Base-by-base conservation (phyloP, 2,888 invertebrate genomes). In the Drosophila siamana region DNA sequence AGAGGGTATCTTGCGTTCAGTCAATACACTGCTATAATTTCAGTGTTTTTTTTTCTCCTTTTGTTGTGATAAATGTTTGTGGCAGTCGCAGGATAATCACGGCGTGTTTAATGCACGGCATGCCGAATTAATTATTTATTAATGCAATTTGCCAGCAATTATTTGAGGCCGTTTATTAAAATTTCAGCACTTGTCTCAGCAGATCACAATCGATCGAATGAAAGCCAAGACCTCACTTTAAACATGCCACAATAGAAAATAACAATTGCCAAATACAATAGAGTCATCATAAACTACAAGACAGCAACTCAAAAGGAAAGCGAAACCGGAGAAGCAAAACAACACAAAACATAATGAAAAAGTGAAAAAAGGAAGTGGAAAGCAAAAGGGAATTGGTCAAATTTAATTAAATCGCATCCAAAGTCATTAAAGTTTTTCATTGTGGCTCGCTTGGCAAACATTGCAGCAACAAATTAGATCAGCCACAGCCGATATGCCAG, bases 101-200 rank as follows among this genome's bases (percentile, higher is more conserved):
- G 3, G 11, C 9, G 11, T 7, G 33, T 26, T 65, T 65, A 30
- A 54, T 36, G 40, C 26, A 36, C 15, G 24, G n/a, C 38, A 36
- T 40, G 43, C 11, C 22, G 36, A 60, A 47, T 72, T 40, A 72
- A 61, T 66, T 52, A 66, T 80, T 65, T 52, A 83, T 70, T 66
- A 66, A 56, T 47, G 13, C 56, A 63, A 69, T 72, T 65, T 59
- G 22, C 51, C 40, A 48, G 40, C 57, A 62, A 61, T 68, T 74
- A 69, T 44, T 19, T 64, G 28, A 36, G 41, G 41, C 19, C 13
- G 9, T 74, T 67, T 33, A 78, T 67, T 50, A 33, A 59, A 44
- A 24, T 50, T 55, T 36, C 51, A 30, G 7, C 60, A 16, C n/a
- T 26, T 51, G 40, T 8, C 11, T 4, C 16, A 33, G 8, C 33